A percentile compares a stretch with the other conserved stretches of the same genome.
These are phyloP conservation scores for Masticophis lateralis DNA, from an alignment of 2,797 vertebrate species.

Conservation along the genomic window DNA sequence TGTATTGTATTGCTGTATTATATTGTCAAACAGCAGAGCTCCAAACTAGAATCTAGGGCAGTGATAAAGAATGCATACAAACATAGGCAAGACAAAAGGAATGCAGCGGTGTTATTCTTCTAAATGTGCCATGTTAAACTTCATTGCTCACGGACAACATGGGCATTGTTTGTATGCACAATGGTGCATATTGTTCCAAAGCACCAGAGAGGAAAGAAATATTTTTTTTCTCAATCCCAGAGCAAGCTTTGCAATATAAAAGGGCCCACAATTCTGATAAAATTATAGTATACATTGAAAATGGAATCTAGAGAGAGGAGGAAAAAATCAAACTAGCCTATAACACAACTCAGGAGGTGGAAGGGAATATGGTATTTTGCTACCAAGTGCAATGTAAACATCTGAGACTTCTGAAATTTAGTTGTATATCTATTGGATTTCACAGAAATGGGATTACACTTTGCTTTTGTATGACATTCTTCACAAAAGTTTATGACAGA, in stretches of 20 bases:
- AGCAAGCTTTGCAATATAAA: not conserved
- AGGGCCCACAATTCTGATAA: not conserved
- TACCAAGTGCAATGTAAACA: conserved; percentile 48
- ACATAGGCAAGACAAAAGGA: not conserved
- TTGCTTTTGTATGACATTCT: conserved; percentile 36
- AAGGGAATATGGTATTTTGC: conserved; percentile 51
- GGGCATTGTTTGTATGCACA: conserved; percentile 26
- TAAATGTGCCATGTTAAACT: not conserved
- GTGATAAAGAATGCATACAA: not conserved
- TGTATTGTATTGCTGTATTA: not conserved
- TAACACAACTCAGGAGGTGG: conserved; percentile 34
- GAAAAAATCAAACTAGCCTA: conserved; percentile 16
- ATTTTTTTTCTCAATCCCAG: not conserved
- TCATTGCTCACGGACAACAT: not conserved
- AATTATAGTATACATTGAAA: not conserved
- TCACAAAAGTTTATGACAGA: conserved; percentile 58
- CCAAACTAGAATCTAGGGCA: not conserved
- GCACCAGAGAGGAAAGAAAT: conserved; percentile 10
- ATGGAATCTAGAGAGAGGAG: not conserved
- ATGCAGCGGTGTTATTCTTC: not conserved
- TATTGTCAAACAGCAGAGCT: not conserved
- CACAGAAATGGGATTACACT: not conserved
- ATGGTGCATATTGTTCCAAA: not conserved
- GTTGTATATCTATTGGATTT: conserved; percentile 37
- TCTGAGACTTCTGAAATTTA: conserved; percentile 50